Evolutionary conservation across 2,888 invertebrate genomes (phyloP), one percentile per base, ranked within the genome.

Genomic region (Kuschelorhynchus macadamiae): DNA sequence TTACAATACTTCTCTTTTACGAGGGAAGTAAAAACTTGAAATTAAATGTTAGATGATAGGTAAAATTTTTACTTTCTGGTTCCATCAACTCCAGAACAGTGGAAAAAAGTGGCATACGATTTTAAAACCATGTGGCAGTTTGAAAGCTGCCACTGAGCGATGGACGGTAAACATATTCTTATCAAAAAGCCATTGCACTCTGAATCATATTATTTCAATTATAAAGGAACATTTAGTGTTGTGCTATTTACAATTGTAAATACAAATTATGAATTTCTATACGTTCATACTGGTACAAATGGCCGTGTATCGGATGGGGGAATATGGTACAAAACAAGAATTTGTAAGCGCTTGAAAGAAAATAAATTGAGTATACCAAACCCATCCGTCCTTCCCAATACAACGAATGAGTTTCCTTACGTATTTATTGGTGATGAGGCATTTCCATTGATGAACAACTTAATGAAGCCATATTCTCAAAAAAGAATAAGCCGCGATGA

Each of bases 181-280:
- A 70, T 72, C 14, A 47, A 57, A 59, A 67, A 71, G 47, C 71
- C 74, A 50, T 12, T 49, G 46, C 25, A 59, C 2, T 62, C 57
- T 60, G 71, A 66, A 12, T 65, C 44, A 21, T 65, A 52, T 41
- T 65, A 63, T 39, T 41, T 61, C 70, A 55, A 73, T 61, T 71
- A 72, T 57, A 73, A 73, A 59, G 65, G 62, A 32, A 60, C 53
- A 21, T 71, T 67, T 64, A 74, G 72, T 69, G 59, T 72, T 56
- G 68, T 74, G 14, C 46, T 73, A 8, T 71, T 74, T 56, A 73
- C 62, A 42, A 60, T 74, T n/a, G 74, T 71, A 8, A 74, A 76
- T 72, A 73, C 73, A 32, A 74, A 75, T 65, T 75, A 75, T 70
- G 72, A 74, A 65, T 74, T 74, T 71, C 65, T 76, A 8, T 72